Evolutionary conservation across 2,888 invertebrate genomes (phyloP).

Genomic region (Prenolepis imparis): DNA sequence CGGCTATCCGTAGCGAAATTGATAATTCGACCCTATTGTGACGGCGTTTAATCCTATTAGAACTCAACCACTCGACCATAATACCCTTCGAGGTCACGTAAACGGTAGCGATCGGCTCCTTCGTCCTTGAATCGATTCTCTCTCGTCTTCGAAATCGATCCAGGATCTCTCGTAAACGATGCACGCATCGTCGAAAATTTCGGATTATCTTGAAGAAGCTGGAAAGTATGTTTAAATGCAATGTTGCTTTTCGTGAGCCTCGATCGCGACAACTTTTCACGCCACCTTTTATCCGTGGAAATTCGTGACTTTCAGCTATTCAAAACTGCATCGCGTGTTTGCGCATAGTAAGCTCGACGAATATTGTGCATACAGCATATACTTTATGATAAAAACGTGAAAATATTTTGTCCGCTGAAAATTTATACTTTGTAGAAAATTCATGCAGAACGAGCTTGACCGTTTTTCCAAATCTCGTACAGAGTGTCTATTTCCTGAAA

Average conservation of each 20-base stretch:
- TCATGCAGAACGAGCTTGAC: neutral
- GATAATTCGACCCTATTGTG: conserved; percentile 67
- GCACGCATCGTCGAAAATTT: neutral
- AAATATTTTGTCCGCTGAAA: neutral
- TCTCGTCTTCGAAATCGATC: neutral
- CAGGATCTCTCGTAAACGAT: neutral
- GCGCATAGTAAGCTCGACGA: neutral
- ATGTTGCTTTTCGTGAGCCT: neutral
- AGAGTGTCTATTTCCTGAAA: neutral
- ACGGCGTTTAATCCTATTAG: conserved; percentile 71
- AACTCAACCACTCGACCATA: conserved; percentile 69
- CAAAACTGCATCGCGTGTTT: neutral
- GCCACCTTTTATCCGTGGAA: neutral
- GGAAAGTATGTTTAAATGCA: neutral
- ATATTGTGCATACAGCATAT: neutral
- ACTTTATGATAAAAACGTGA: neutral
- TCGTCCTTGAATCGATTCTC: neutral
- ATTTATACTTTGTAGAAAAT: neutral
- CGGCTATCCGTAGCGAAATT: conserved; percentile 55
- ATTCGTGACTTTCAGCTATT: neutral
- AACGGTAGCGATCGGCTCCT: conserved; percentile 33
- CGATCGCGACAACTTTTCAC: neutral
- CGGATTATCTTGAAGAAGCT: neutral
- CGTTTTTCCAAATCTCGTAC: neutral
- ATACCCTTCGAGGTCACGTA: conserved; percentile 62